Evolutionary conservation across 2,888 invertebrate species (phyloP), one percentile per base, ranked within the genome.

Genomic region (Ashinkailepas kermadecensis): DNA sequence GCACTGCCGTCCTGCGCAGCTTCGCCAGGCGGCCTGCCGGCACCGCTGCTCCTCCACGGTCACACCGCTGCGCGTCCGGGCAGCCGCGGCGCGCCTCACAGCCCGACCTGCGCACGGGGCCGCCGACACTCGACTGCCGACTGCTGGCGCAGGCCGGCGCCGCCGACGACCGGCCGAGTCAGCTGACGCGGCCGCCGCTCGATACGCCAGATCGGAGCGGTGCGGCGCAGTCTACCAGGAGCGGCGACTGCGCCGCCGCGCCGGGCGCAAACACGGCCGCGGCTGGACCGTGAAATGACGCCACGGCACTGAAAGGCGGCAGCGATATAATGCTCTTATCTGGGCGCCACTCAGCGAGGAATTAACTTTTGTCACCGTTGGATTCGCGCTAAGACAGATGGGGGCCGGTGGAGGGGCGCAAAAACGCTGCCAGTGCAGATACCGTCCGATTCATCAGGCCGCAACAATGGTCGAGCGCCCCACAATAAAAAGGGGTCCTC

Each of bases 351-450:
- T 74, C 74, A 56, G 74, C 74, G 56, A 56, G 18, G 74, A 54
- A 74, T 74, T 74, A 74, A 74, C 74, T 74, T 74, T 74, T 74
- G 74, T 74, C 74, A 56, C 74, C 74, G 54, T 18, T 74, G 74
- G 23, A 74, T 74, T 56, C 74, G 54, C 56, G 54, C 54, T 56
- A 21, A 74, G 74, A 74, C 74, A 56, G 74, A 74, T 74, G 74
- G 74, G 74, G 18, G 54, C 21, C 56, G 23, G 54, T 21, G 74
- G 54, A 70, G 74, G 74, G 74, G 54, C 21, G 74, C 74, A 74
- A 74, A 74, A 74, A 74, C 74, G 56, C 74, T 74, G 74, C 18
- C 74, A 8, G 21, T 6, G 9, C 74, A 74, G 74, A 74, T 74
- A 74, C 74, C 11, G 65, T 18, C 74, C 74, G 74, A 74, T 74